These are phyloP conservation scores for Pangasius sanitwongsei DNA, from an alignment of 2,797 vertebrate genomes.

Conservation along the genomic window DNA sequence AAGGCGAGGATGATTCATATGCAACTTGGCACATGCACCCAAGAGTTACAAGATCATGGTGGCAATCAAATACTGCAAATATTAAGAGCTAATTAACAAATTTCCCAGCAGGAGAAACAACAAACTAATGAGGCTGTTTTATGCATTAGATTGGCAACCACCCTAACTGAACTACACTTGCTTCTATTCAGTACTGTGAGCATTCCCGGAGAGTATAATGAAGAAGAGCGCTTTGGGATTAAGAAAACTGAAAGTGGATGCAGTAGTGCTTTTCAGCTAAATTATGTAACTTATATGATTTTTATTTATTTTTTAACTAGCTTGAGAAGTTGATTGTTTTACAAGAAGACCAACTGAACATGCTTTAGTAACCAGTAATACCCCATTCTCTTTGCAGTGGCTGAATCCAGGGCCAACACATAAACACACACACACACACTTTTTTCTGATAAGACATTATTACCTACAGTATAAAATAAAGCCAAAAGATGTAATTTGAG, in stretches of 20 bases:
- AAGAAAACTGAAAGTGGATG: neutral
- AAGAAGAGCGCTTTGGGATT: neutral
- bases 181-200: neutral
- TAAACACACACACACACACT: too few relatives aligned
- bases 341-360: too few relatives aligned
- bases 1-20: neutral
- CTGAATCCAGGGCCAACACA: too few relatives aligned
- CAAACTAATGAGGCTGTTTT: neutral
- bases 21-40: neutral
- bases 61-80: neutral
- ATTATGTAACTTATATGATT: neutral
- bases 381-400: neutral
- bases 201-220: neutral
- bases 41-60: neutral
- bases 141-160: neutral
- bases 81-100: constrained; percentile 21
- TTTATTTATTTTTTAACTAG: neutral
- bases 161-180: neutral
- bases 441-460: too few relatives aligned
- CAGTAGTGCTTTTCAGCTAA: neutral
- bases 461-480: too few relatives aligned
- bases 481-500: too few relatives aligned
- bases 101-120: neutral
- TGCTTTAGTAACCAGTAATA: too few relatives aligned
- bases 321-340: neutral